phyloP scores from a whole-genome alignment of 2,888 invertebrate genomes.

The Rhimphoctona megacephalus region DNA sequence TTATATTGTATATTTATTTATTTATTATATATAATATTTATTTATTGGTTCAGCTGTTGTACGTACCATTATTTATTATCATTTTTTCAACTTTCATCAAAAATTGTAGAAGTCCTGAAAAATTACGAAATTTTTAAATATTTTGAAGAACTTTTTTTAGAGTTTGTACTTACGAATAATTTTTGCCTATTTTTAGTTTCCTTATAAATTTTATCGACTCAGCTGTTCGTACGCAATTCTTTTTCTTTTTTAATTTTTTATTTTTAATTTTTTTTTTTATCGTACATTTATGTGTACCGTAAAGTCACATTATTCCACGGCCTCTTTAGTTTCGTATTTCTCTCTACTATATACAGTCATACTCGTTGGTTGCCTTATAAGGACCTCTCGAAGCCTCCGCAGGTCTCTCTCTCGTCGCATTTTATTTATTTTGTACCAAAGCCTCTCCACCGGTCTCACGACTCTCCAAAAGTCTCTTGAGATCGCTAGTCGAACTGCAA shows the following conservation, averaged over 20 bases:
- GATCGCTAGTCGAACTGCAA: neutral
- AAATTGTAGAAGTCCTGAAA: too few relatives aligned
- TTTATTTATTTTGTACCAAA: slow-evolving; percentile 2
- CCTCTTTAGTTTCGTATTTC: slow-evolving; percentile 78
- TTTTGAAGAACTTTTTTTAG: too few relatives aligned
- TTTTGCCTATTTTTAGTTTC: neutral
- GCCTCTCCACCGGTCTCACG: slow-evolving; percentile 57
- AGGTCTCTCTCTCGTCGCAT: neutral
- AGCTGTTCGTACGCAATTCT: slow-evolving; percentile 8
- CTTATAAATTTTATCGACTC: neutral
- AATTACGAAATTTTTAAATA: too few relatives aligned
- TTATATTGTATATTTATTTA: too few relatives aligned
- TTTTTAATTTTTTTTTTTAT: slow-evolving; percentile 10
- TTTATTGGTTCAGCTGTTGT: too few relatives aligned
- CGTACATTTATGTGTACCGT: slow-evolving; percentile 56
- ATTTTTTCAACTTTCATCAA: too few relatives aligned
- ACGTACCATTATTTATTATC: too few relatives aligned
- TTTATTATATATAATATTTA: too few relatives aligned
- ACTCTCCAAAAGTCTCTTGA: slow-evolving; percentile 47
- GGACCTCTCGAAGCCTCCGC: slow-evolving; percentile 69
- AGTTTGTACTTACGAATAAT: too few relatives aligned
- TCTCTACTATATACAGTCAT: slow-evolving; percentile 77
- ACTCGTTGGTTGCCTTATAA: slow-evolving; percentile 80
- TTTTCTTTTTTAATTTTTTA: slow-evolving; percentile 11
- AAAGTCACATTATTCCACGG: slow-evolving; percentile 75